phyloP scores from a whole-genome alignment of 2,888 invertebrate genomes.

The Mamestra brassicae region DNA sequence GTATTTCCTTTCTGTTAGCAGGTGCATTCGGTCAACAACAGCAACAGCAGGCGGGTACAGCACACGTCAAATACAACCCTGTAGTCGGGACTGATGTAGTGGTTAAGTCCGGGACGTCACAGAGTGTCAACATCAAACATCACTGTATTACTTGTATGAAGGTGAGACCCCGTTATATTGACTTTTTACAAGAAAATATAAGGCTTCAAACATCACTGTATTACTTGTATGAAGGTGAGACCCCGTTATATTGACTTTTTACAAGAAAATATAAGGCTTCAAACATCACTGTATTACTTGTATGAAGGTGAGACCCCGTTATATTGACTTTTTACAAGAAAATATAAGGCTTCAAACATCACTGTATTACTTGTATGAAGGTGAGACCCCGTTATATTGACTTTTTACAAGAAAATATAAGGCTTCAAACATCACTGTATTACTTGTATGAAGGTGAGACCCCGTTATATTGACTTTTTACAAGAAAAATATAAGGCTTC shows the following conservation, averaged over 20 bases:
- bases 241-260: neutral
- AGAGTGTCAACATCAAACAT: conserved; percentile 97
- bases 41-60: conserved; percentile 92
- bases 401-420: too few relatives aligned
- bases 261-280: too few relatives aligned
- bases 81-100: conserved; percentile 97
- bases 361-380: conserved; percentile 99
- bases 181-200: too few relatives aligned
- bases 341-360: too few relatives aligned
- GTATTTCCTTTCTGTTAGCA: conserved; percentile 29
- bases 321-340: too few relatives aligned
- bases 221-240: conserved; percentile 97
- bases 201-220: conserved; percentile 98
- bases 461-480: neutral
- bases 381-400: conserved; percentile 53
- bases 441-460: conserved; percentile 96
- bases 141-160: conserved; percentile 99
- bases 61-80: conserved; percentile 95
- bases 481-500: too few relatives aligned
- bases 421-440: conserved; percentile 99
- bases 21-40: conserved; percentile 82
- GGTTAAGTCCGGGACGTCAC: conserved; percentile 96
- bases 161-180: conserved; percentile 61
- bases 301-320: conserved; percentile 93
- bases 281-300: conserved; percentile 99